Percentiles rank a stretch among this genome's conserved stretches.
phyloP scores from a whole-genome alignment of 2,888 invertebrate species.

The Metacarcinus magister region DNA sequence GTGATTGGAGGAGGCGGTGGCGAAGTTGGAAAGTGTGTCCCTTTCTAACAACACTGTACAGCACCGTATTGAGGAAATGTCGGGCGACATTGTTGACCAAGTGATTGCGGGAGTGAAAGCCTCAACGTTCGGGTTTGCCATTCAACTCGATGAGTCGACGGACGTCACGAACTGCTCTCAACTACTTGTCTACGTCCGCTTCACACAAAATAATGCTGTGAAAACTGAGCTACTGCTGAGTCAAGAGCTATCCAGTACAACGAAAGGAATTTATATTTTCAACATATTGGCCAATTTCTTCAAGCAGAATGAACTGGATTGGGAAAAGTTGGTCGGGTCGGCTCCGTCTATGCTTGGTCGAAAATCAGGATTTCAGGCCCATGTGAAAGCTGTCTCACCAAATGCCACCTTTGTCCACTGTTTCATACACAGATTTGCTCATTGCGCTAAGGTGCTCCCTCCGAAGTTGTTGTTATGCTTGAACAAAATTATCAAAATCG shows the following conservation, averaged over 20 bases:
- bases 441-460: slow-evolving; percentile 59
- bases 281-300: slow-evolving; percentile 66
- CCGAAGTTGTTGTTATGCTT: slow-evolving; percentile 54
- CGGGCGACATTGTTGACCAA: slow-evolving; percentile 71
- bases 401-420: slow-evolving; percentile 62
- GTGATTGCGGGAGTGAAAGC: slow-evolving; percentile 66
- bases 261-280: slow-evolving; percentile 65
- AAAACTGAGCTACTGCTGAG: slow-evolving; percentile 72
- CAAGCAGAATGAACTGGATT: slow-evolving; percentile 70
- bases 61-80: slow-evolving; percentile 71
- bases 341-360: slow-evolving; percentile 68
- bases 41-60: slow-evolving; percentile 72
- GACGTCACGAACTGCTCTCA: slow-evolving; percentile 71
- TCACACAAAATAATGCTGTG: slow-evolving; percentile 66
- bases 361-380: slow-evolving; percentile 67
- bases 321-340: slow-evolving; percentile 52
- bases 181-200: slow-evolving; percentile 72
- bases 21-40: slow-evolving; percentile 69
- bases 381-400: slow-evolving; percentile 66
- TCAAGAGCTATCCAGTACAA: slow-evolving; percentile 66
- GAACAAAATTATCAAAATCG: slow-evolving; percentile 44
- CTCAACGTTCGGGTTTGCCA: slow-evolving; percentile 68
- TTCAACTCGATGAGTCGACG: slow-evolving; percentile 67
- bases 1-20: slow-evolving; percentile 71
- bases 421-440: slow-evolving; percentile 65